phyloP scores from a whole-genome alignment of 2,888 invertebrate genomes.

The Slavum lentiscoides region DNA sequence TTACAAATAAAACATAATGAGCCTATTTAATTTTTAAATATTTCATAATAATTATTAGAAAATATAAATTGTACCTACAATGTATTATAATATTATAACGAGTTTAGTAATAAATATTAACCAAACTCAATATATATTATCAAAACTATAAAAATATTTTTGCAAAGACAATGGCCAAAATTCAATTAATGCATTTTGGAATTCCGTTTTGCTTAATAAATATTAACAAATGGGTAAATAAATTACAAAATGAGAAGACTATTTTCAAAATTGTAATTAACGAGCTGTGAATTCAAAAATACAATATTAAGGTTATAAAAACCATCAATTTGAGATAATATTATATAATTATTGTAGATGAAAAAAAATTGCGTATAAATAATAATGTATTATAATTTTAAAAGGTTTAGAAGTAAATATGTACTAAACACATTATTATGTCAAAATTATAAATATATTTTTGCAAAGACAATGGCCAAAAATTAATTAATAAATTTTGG shows the following conservation, averaged over 20 bases:
- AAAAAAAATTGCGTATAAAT: no score
- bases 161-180: conserved; percentile 30
- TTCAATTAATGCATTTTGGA: conserved; percentile 22
- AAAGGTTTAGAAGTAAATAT: background rate
- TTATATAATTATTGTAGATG: no score
- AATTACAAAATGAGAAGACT: no score
- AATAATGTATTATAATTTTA: background rate
- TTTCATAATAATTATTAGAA: no score
- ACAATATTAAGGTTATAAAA: no score
- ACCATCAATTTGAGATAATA: no score
- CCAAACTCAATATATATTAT: background rate
- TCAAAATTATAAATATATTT: conserved; percentile 46
- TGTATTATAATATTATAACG: background rate
- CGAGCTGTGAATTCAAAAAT: no score
- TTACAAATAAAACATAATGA: no score
- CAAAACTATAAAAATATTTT: conserved; percentile 49
- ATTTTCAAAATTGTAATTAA: no score
- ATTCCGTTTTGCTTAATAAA: conserved; percentile 25
- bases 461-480: conserved; percentile 40
- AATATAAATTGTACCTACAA: no score
- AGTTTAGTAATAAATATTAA: conserved; percentile 8
- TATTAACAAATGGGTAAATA: background rate
- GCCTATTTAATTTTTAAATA: no score
- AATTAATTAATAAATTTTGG: conserved; percentile 30
- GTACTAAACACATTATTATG: background rate